Conservation (phyloP, 1,140 invertebrate genomes). For the Lasaia peninsularis region DNA sequence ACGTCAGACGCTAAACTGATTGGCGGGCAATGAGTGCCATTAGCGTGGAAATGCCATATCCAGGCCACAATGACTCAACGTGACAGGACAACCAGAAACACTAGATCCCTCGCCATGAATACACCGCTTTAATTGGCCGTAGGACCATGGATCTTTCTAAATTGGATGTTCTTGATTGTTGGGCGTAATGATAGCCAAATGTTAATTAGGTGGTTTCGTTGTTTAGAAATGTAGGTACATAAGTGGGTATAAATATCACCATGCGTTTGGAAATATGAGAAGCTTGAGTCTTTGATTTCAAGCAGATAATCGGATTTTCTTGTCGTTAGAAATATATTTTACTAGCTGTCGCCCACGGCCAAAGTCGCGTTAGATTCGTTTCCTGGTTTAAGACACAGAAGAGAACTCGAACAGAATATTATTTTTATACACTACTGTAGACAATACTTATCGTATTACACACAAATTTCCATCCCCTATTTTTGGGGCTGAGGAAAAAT, state of each 20-base stretch:
- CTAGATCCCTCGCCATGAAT: conserved; percentile 28
- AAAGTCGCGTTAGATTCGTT: too few species aligned
- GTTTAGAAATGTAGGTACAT: background rate
- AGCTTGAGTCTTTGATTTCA: background rate
- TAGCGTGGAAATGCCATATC: conserved; percentile 58
- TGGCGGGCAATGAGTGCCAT: conserved; percentile 60
- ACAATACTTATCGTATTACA: too few species aligned
- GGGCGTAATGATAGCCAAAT: conserved; percentile 9
- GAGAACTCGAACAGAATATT: too few species aligned
- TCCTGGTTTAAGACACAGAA: too few species aligned
- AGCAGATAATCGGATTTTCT: too few species aligned
- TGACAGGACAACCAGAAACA: conserved; percentile 40
- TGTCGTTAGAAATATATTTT: too few species aligned
- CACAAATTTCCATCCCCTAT: too few species aligned
- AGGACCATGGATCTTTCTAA: conserved; percentile 23
- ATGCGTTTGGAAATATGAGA: background rate
- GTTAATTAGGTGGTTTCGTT: conserved; percentile 11
- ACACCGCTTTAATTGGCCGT: conserved; percentile 16
- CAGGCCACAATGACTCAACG: conserved; percentile 49
- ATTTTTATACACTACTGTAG: too few species aligned
- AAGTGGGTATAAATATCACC: background rate
- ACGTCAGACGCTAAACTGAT: conserved; percentile 58
- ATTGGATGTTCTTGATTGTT: conserved; percentile 26
- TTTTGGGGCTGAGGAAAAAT: too few species aligned
- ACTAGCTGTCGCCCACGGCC: too few species aligned